Evolutionary conservation across 2,888 invertebrate species (phyloP), one percentile per base, ranked within the genome.

Genomic region (Hedya salicella): DNA sequence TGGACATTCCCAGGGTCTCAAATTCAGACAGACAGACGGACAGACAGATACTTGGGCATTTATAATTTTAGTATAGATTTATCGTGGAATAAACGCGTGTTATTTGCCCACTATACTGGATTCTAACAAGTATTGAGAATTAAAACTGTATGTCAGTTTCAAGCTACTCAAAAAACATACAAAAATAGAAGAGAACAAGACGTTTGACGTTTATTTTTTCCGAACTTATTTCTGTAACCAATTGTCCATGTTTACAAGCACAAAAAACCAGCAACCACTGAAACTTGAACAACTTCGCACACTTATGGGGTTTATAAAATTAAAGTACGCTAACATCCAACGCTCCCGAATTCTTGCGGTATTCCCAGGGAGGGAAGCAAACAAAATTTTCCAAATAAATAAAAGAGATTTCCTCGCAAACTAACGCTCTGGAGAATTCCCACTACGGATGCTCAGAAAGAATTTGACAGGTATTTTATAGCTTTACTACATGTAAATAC

Each of bases 361-460:
- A 65, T 46, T 52, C 39, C 64, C 25, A 21, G 32, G 44, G 16
- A 13, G 3, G 11, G 32, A 3, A 46, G 52, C 36, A 30, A 57
- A 65, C 46, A 14, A 39, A 65, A 52, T 65, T 52, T 52, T 25
- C 44, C 19, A n/a, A 52, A 52, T 21, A 17, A 52, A 46, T 14
- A 36, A 46, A 52, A 52, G 30, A 46, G 30, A 59, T 59, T 59
- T 59, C 65, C 52, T 44, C 21, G 13, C 42, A 65, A 59, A 65
- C 59, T 44, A 59, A 59, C 44, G 59, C 44, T 65, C 39, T 6
- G 5, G 44, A 36, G 44, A 46, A 19, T 14, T n/a, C 42, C 42
- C 19, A 21, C 32, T 0, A 32, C 9, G 49, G 21, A n/a, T 1
- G 30, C 42, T 16, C 25, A 30, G 13, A 64, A 36, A 49, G 14